Conservation (phyloP, 2,888 invertebrate species). For the Stomorhina lunata region DNA sequence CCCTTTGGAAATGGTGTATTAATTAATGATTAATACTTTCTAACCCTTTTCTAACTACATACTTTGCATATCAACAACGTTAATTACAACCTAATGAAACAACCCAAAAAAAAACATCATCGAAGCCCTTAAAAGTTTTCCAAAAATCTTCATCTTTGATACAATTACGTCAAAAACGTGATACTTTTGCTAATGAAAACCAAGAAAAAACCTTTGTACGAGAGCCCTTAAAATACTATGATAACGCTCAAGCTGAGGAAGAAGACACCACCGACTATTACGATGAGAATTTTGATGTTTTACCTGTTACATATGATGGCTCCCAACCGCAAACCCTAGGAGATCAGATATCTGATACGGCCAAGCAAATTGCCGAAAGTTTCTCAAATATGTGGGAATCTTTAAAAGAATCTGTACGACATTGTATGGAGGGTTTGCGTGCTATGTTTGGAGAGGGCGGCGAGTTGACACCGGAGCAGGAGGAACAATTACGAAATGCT, state of each 20-base stretch:
- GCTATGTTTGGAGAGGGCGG: slow-evolving; percentile 8
- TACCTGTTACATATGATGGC: slow-evolving; percentile 67
- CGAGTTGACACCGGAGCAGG: slow-evolving; percentile 33
- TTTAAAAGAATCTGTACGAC: slow-evolving; percentile 69
- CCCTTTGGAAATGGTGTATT: neutral
- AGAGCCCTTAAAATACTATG: neutral
- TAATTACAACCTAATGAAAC: slow-evolving; percentile 3
- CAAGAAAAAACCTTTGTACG: neutral
- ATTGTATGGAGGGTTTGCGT: slow-evolving; percentile 54
- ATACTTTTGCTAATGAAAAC: slow-evolving; percentile 19
- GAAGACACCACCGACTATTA: slow-evolving; percentile 64
- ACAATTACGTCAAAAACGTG: slow-evolving; percentile 54
- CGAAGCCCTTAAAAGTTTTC: slow-evolving; percentile 24
- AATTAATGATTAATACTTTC: neutral
- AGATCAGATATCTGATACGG: slow-evolving; percentile 62
- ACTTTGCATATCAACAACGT: neutral
- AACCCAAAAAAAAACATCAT: neutral
- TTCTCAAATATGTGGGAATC: slow-evolving; percentile 71
- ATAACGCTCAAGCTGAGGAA: slow-evolving; percentile 36
- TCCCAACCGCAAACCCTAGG: slow-evolving; percentile 60
- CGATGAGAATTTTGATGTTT: slow-evolving; percentile 72
- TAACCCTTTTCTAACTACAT: neutral
- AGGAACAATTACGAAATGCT: slow-evolving; percentile 25
- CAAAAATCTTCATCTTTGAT: slow-evolving; percentile 43
- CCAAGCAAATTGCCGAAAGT: slow-evolving; percentile 68